phyloP scores from a whole-genome alignment of 1,140 invertebrate species.

The Lepidurus apus region DNA sequence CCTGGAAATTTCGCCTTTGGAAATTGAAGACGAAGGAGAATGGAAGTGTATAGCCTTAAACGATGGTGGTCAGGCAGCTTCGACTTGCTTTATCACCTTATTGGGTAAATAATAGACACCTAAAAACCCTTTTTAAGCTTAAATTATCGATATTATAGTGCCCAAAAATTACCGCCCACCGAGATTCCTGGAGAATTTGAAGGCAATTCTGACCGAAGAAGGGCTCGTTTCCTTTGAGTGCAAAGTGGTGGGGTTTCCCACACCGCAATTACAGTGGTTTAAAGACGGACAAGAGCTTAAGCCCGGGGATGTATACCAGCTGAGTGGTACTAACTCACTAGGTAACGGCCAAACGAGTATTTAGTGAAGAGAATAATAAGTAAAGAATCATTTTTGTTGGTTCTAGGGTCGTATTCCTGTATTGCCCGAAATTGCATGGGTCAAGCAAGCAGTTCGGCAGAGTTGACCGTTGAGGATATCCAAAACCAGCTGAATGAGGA shows the following conservation, averaged over 20 bases:
- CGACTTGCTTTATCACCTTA: constrained; percentile 59
- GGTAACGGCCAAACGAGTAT: constrained; percentile 44
- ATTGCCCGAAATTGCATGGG: constrained; percentile 88
- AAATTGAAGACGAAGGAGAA: constrained; percentile 73
- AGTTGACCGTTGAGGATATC: constrained; percentile 83
- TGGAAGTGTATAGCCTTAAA: constrained; percentile 65
- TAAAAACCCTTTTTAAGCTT: constrained; percentile 13
- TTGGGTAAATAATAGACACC: constrained; percentile 36
- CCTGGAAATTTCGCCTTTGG: constrained; percentile 63
- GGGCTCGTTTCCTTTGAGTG: constrained; percentile 87
- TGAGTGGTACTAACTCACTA: constrained; percentile 79
- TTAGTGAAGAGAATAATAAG: not conserved
- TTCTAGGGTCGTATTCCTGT: constrained; percentile 79
- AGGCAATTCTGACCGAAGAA: constrained; percentile 81
- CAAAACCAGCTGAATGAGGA: constrained; percentile 82
- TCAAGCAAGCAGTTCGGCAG: constrained; percentile 73
- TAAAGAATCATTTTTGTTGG: not conserved
- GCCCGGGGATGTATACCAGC: constrained; percentile 84
- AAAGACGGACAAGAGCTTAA: constrained; percentile 86
- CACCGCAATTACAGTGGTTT: constrained; percentile 76
- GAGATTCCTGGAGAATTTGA: constrained; percentile 78
- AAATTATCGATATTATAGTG: constrained; percentile 51
- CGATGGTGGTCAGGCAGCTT: constrained; percentile 57
- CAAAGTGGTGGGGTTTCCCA: constrained; percentile 85
- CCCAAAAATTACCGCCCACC: constrained; percentile 84